Base-by-base conservation (phyloP, 2,797 vertebrate species). In the Protonibea diacanthus region DNA sequence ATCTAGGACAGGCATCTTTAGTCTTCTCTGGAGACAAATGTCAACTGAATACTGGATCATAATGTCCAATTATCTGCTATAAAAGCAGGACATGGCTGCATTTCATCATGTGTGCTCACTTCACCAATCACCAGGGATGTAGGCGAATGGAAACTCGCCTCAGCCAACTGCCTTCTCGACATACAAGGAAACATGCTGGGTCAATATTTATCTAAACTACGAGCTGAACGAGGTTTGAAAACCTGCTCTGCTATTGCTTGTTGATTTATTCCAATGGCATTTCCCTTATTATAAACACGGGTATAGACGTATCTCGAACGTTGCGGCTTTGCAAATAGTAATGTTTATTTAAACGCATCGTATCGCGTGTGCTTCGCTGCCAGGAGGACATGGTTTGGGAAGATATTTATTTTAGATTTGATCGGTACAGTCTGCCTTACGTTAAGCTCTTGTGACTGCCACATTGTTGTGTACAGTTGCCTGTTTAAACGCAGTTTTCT, bases 1-100 rank as follows among this genome's bases (percentile, higher is more conserved):
- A 77, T 73, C 52, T 69, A 53, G 21, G 13, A 44, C 52, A 29
- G 51, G 27, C 33, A 47, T 42, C 27, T 33, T 59, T 29, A 7
- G 38, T 49, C 20, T 53, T 25, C 64, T 59, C 60, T 33, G 49
- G 59, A 73, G 56, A 69, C 38, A 62, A 48, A 60, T 57, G 29
- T 47, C 25, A 51, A 42, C 25, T 21, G 40, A 62, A 61, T 4
- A 13, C 42, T 25, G 5, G 56, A 57, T 61, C 29, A 12, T 42
- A 52, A 56, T 21, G 62, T 79, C 65, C 40, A 74, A 60, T 78
- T 76, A 81, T 66, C 27, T 81, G 38, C 51, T 21, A 45, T 27
- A 7, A 33, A 60, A 67, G 38, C 62, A 44, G 66, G 71, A 18
- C 29, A 14, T 1, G 45, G 11, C 63, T 49, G 61, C 53, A 75